A percentile compares a stretch with the other conserved stretches of the same genome.
These are phyloP conservation scores for Eublepharis macularius DNA, from an alignment of 2,113 vertebrate genomes.

Conservation along the genomic window DNA sequence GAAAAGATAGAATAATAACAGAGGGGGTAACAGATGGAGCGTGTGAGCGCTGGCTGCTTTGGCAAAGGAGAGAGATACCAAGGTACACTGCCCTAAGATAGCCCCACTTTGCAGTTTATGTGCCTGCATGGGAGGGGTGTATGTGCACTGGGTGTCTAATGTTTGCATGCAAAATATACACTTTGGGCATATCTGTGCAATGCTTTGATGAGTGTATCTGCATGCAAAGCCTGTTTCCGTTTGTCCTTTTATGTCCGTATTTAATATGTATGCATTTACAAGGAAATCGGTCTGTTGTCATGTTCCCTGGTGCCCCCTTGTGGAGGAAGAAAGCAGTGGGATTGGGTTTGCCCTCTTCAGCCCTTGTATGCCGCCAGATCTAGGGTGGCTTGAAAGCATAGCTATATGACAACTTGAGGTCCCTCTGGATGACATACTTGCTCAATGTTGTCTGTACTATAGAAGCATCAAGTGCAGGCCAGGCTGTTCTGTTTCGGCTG, in stretches of 20 bases:
- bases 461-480: constrained; percentile 25
- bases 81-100: constrained; percentile 12
- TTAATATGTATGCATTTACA: neutral
- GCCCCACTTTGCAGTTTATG: neutral
- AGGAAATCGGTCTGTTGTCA: neutral
- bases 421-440: constrained; percentile 46
- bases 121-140: neutral
- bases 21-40: constrained; percentile 73
- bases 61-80: neutral
- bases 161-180: constrained; percentile 20
- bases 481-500: constrained; percentile 41
- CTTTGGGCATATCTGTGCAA: constrained; percentile 16
- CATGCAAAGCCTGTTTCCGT: constrained; percentile 19
- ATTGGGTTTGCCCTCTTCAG: neutral
- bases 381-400: neutral
- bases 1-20: constrained; percentile 67
- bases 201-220: constrained; percentile 18
- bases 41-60: neutral
- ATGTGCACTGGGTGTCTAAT: neutral
- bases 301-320: constrained; percentile 13
- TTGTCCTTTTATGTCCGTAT: constrained; percentile 22
- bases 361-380: neutral
- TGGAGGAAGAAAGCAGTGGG: neutral
- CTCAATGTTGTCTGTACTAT: constrained; percentile 46
- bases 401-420: neutral